A percentile compares a stretch with the other conserved stretches of the same genome.
Evolutionary conservation across 2,888 invertebrate species (phyloP).

Genomic region (Alloscopus bannaensis): DNA sequence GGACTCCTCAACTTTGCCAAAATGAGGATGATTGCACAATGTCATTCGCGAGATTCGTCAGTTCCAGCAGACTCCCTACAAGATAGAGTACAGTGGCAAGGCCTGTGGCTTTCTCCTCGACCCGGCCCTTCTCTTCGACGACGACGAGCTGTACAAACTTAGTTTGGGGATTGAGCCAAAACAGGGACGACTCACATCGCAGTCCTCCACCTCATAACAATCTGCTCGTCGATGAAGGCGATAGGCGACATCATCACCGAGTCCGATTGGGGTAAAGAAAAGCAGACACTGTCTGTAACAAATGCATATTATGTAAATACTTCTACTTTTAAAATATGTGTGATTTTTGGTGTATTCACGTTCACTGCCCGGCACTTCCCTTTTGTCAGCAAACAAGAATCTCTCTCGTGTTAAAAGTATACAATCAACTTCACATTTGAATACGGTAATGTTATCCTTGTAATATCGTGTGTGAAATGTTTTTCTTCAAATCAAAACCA

Average conservation of each 20-base stretch:
- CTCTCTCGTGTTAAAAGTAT: no score
- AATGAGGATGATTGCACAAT: conserved; percentile 96
- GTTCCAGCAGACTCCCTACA: conserved; percentile 93
- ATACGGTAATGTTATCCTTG: background rate
- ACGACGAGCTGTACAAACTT: conserved; percentile 87
- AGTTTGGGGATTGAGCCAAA: conserved; percentile 92
- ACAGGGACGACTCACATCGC: conserved; percentile 79
- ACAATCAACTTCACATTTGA: background rate
- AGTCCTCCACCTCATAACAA: conserved; percentile 74
- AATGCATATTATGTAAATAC: no score
- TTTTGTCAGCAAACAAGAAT: no score
- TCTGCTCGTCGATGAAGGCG: no score
- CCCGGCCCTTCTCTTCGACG: conserved; percentile 84
- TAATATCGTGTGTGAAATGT: conserved; percentile 23
- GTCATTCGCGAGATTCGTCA: conserved; percentile 93
- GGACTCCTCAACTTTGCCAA: conserved; percentile 93
- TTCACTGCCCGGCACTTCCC: background rate
- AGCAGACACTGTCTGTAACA: no score
- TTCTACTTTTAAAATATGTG: background rate
- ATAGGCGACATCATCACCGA: no score
- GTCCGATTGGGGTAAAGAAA: no score
- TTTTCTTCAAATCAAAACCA: no score
- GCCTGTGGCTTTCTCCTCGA: conserved; percentile 88
- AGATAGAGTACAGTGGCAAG: conserved; percentile 89
- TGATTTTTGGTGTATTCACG: background rate